Percentiles rank a stretch among this genome's conserved stretches.
phyloP scores from a whole-genome alignment of 53 echinoderm and acorn worm species.

The Paracentrotus lividus region DNA sequence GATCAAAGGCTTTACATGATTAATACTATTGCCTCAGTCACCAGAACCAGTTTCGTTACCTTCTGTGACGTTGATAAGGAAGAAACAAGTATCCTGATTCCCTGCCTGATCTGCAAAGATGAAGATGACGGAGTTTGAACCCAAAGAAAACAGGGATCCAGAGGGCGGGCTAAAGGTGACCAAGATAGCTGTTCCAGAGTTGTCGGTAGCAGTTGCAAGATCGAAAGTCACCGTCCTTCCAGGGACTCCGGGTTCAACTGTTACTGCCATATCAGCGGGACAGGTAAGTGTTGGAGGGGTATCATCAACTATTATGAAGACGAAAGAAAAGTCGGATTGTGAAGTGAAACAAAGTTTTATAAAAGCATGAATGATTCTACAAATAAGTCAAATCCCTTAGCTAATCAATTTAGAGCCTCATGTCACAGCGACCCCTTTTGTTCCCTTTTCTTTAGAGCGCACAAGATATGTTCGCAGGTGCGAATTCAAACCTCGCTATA shows the following conservation, averaged over 20 bases:
- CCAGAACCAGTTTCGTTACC: background rate
- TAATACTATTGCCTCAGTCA: too few species aligned
- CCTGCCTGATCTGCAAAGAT: background rate
- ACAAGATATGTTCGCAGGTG: too few species aligned
- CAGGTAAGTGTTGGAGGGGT: background rate
- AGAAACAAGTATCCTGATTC: constrained; percentile 17
- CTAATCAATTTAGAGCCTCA: too few species aligned
- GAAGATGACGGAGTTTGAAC: constrained; percentile 14
- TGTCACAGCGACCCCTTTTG: too few species aligned
- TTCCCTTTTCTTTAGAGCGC: too few species aligned
- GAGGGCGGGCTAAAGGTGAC: constrained; percentile 6
- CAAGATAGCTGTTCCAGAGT: background rate
- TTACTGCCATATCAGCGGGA: background rate
- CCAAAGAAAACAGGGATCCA: background rate
- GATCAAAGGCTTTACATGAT: too few species aligned
- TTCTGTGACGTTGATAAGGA: constrained; percentile 11
- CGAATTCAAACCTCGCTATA: too few species aligned
- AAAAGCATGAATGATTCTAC: too few species aligned
- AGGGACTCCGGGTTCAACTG: background rate
- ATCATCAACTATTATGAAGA: constrained; percentile 25
- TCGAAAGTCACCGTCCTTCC: constrained; percentile 19
- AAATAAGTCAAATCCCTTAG: too few species aligned
- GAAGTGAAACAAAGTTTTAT: too few species aligned
- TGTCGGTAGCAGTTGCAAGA: constrained; percentile 11
- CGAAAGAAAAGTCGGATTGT: background rate